Evolutionary conservation across 2,797 vertebrate genomes (phyloP).

Genomic region (Caiman crocodilus): DNA sequence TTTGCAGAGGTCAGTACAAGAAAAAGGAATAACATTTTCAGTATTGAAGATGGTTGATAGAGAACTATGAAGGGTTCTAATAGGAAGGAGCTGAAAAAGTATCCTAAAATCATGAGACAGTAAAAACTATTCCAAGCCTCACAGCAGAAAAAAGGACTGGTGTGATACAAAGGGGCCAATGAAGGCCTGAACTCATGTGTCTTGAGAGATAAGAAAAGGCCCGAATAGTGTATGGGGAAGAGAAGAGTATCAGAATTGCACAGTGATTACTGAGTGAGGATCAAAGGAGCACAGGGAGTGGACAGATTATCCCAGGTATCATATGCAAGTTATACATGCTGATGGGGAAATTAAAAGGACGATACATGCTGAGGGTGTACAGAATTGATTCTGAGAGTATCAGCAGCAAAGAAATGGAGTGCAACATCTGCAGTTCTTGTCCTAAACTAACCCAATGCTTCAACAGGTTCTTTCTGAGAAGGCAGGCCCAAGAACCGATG

Average conservation of each 20-base stretch:
- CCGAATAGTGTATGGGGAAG: not conserved
- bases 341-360: not conserved
- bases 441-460: not conserved
- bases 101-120: not conserved
- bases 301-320: constrained; percentile 4
- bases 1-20: not conserved
- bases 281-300: not conserved
- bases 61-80: not conserved
- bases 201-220: not conserved
- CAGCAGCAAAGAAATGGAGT: not conserved
- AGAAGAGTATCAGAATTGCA: not conserved
- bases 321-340: not conserved
- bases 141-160: not conserved
- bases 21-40: not conserved
- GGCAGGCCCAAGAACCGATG: no score
- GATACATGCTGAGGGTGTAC: not conserved
- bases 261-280: not conserved
- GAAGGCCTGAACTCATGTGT: not conserved
- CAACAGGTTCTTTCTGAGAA: no score
- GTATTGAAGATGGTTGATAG: not conserved
- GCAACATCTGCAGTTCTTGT: not conserved
- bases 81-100: not conserved
- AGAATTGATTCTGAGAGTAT: not conserved
- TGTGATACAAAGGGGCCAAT: not conserved
- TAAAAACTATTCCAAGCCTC: not conserved